These are phyloP conservation scores for Drosophila carrolli DNA, from an alignment of 1,140 invertebrate genomes.

Conservation along the genomic window DNA sequence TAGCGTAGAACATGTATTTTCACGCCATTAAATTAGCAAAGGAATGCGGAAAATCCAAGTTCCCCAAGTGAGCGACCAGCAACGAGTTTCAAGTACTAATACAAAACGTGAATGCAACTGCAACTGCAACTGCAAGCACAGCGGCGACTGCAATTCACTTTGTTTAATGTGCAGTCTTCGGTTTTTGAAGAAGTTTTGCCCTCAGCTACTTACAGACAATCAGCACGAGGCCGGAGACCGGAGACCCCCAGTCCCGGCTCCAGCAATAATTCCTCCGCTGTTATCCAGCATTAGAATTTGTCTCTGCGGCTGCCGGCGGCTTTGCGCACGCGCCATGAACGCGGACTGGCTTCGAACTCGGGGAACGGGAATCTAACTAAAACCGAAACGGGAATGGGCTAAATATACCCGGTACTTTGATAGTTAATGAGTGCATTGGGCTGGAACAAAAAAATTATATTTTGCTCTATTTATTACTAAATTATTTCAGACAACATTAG, in stretches of 20 bases:
- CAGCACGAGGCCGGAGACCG: slow-evolving; percentile 65
- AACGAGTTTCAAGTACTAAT: slow-evolving; percentile 63
- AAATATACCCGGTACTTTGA: slow-evolving; percentile 4
- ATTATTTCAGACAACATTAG: too few relatives aligned
- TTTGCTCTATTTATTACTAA: too few relatives aligned
- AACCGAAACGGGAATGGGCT: slow-evolving; percentile 18
- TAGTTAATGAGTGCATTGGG: not conserved
- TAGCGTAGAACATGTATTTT: slow-evolving; percentile 55
- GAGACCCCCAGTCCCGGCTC: slow-evolving; percentile 21
- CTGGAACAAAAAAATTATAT: too few relatives aligned
- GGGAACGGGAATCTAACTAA: slow-evolving; percentile 6
- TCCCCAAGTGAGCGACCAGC: slow-evolving; percentile 28
- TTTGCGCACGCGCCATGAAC: slow-evolving; percentile 67
- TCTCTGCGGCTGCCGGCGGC: slow-evolving; percentile 57
- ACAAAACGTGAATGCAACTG: slow-evolving; percentile 51
- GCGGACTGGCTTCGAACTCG: not conserved
- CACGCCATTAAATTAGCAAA: slow-evolving; percentile 72
- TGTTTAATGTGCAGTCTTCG: slow-evolving; percentile 51
- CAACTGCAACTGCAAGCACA: slow-evolving; percentile 23
- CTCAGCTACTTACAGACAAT: slow-evolving; percentile 81
- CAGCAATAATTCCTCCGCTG: slow-evolving; percentile 61
- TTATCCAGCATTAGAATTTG: slow-evolving; percentile 73
- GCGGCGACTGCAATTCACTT: slow-evolving; percentile 47
- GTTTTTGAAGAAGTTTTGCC: slow-evolving; percentile 61
- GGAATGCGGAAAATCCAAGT: slow-evolving; percentile 77